Base-by-base conservation (phyloP, 2,888 invertebrate genomes). In the Aproaerema taeniolella region DNA sequence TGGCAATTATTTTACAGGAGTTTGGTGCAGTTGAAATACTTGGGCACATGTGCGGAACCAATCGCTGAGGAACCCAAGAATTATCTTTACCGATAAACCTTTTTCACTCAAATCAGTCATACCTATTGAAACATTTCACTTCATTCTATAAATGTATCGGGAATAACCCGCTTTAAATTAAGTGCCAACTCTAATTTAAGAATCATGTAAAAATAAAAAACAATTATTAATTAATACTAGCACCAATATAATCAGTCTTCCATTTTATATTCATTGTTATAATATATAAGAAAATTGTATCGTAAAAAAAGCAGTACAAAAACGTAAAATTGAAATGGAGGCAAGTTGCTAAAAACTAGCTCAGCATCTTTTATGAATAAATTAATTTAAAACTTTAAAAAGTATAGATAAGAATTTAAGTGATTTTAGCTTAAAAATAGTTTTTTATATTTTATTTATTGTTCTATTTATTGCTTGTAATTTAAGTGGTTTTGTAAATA, bases 11-110 rank as follows among this genome's bases (percentile, higher is more conserved):
- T 42, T 80, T 76, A 2, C 78, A 87, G 87, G 69, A 92, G 92
- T 58, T 76, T 92, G 53, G 94, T 96, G 31, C 88, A 90, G 50
- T 88, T 94, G 70, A 92, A 92, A 63, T 91, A 95, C 62, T 90
- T 94, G 64, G 96, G 96, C 32, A 92, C 95, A 13, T 96, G 96
- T 78, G 92, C 95, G 34, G 92, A 94, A 50, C 95, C 95, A 1
- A 89, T 92, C 37, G 93, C 94, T 51, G 93, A 94, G 66, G 91
- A 92, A 57, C 94, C 95, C 48, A 94, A 94, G 69, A 96, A 96
- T 77, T 96, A 95, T 82, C 88, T 96, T 49, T 96, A 96, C 81
- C 80, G 86, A 80, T 86, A 85, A 60, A 57, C 24, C 3, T 9
- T 20, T n/a, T 20, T 20, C 8, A 24, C 17, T n/a, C 9, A 14